Conservation (phyloP, 2,797 vertebrate genomes). For the Hapalemur alaotrensis region DNA sequence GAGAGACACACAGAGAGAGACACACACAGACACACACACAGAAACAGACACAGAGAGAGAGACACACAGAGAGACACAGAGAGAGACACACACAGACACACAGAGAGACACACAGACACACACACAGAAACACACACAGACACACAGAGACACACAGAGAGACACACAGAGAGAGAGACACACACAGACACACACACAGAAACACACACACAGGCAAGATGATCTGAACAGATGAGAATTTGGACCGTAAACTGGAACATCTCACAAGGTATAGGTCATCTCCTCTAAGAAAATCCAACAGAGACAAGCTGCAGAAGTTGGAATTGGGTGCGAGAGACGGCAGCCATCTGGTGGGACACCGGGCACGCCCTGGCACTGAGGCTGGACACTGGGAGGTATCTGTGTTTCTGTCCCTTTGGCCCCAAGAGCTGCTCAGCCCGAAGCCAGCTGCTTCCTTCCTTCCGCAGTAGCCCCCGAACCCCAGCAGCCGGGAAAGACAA, state of each 20-base stretch:
- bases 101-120: no score
- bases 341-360: not conserved
- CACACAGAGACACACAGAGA: no score
- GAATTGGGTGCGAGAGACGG: not conserved
- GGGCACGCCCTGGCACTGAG: not conserved
- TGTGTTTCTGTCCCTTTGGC: constrained; percentile 2
- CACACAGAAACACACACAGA: no score
- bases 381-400: not conserved
- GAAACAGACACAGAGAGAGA: not conserved
- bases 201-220: not conserved
- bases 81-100: no score
- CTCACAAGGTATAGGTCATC: not conserved
- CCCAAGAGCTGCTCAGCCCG: not conserved
- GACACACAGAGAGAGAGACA: not conserved
- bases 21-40: no score
- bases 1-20: not conserved
- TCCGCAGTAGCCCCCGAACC: constrained; percentile 8
- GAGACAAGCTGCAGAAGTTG: not conserved
- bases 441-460: not conserved
- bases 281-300: not conserved
- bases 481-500: not conserved
- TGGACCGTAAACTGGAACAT: not conserved
- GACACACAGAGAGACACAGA: no score
- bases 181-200: not conserved
- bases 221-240: not conserved